Percentiles rank a stretch among this genome's conserved stretches.
phyloP scores from a whole-genome alignment of 2,888 invertebrate genomes.

The Coleophora flavipennella region DNA sequence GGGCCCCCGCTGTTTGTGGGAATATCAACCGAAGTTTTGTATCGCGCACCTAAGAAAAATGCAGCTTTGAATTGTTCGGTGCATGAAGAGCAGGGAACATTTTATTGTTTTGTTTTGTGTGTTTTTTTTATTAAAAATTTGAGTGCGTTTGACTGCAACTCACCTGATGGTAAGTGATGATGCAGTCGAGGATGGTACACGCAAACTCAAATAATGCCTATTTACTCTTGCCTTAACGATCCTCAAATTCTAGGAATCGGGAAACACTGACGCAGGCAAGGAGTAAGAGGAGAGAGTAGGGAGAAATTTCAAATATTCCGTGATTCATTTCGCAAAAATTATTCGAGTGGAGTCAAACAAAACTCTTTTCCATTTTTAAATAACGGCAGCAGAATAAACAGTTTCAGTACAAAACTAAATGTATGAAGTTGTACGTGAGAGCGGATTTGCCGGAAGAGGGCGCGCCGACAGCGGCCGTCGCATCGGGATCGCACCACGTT shows the following conservation, averaged over 20 bases:
- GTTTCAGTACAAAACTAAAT: slow-evolving; percentile 59
- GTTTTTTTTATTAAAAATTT: too few species aligned
- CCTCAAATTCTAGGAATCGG: too few species aligned
- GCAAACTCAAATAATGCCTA: too few species aligned
- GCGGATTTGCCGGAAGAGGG: slow-evolving; percentile 70
- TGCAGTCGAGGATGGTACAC: too few species aligned
- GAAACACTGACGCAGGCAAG: too few species aligned
- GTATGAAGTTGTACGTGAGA: slow-evolving; percentile 51
- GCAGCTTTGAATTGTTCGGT: slow-evolving; percentile 28
- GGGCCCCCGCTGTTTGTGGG: slow-evolving; percentile 46
- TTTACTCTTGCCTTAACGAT: too few species aligned
- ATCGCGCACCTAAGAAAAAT: slow-evolving; percentile 28
- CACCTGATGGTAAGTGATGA: too few species aligned
- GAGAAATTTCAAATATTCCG: too few species aligned
- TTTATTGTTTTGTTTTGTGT: not conserved
- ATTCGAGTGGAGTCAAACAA: not conserved
- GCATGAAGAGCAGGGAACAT: slow-evolving; percentile 3
- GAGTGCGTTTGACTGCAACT: too few species aligned
- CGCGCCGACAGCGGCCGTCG: slow-evolving; percentile 67
- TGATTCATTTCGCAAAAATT: not conserved
- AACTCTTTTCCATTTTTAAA: slow-evolving; percentile 15
- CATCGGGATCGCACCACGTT: slow-evolving; percentile 69
- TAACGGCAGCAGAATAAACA: slow-evolving; percentile 24
- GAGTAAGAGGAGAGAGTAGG: too few species aligned
- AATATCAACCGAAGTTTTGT: slow-evolving; percentile 48